Evolutionary conservation across 2,888 invertebrate genomes (phyloP), one percentile per base, ranked within the genome.

Genomic region (Lasioglossum vierecki): DNA sequence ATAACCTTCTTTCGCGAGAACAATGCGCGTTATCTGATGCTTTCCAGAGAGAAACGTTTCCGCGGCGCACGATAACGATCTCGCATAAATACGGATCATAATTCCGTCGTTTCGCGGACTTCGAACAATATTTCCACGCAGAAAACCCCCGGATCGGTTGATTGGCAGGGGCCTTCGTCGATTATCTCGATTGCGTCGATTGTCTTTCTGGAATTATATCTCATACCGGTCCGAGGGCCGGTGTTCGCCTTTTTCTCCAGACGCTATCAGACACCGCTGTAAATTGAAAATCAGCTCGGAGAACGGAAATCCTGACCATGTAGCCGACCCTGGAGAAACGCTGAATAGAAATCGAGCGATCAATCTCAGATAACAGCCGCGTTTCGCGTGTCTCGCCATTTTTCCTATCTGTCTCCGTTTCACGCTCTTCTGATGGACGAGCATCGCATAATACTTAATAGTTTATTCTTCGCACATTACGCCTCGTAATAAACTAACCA

Each of bases 291-390:
- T 84, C 85, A 80, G 88, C 88, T 84, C 83, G 85, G 85, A 60
- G 83, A 90, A 90, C 88, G 91, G 88, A 92, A 92, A 92, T 87
- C 83, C 91, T 89, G 87, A 82, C 86, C 84, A 80, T 86, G 83
- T 82, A 84, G 84, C 77, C 84, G 49, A 35, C 11, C 35, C 15
- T 66, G 30, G 60, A 66, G 86, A 74, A 88, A 80, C 88, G 85
- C 85, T 88, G 90, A 91, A 92, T 91, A 88, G 91, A 82, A 92
- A 92, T 91, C 90, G 90, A 86, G 83, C 90, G 92, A 93, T 92
- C 91, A 89, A 92, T 93, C 91, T 90, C 84, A 87, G 90, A 92
- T 92, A 93, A 92, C 63, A 30, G 30, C 3, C 30, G 63, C 63
- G 63, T 63, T 63, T 63, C 63, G 18, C 63, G 26, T 63, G 63